phyloP scores from a whole-genome alignment of 1,140 invertebrate species.

The Aphelenchoides avenae region DNA sequence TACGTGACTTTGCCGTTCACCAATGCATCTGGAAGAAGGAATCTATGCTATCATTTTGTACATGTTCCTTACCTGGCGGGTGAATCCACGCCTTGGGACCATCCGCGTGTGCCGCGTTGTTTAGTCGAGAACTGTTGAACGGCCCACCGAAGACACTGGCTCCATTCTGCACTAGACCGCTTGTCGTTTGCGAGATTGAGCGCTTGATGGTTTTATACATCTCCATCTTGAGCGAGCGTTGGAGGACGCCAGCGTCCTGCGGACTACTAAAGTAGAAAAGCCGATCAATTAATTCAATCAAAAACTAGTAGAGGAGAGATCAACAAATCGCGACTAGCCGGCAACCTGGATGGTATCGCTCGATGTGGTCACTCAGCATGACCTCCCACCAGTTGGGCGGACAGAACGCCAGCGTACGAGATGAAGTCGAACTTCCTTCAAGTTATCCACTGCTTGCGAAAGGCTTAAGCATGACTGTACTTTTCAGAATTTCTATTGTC shows the following conservation, averaged over 20 bases:
- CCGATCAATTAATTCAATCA: not conserved
- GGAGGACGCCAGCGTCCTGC: not conserved
- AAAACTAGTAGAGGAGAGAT: not conserved
- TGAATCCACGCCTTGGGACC: slow-evolving; percentile 35
- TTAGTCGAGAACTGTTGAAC: slow-evolving; percentile 9
- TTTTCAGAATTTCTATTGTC: too few relatives aligned
- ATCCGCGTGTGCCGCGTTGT: not conserved
- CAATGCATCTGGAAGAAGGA: slow-evolving; percentile 37
- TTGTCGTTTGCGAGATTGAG: slow-evolving; percentile 41
- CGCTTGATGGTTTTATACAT: slow-evolving; percentile 44
- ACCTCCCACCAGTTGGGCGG: too few relatives aligned
- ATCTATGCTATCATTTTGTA: not conserved
- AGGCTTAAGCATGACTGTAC: too few relatives aligned
- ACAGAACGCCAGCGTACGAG: not conserved
- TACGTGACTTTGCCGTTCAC: slow-evolving; percentile 50
- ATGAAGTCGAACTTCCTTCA: not conserved
- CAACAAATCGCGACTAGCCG: slow-evolving; percentile 1
- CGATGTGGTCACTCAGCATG: too few relatives aligned
- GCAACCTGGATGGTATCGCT: too few relatives aligned
- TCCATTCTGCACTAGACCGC: slow-evolving; percentile 20
- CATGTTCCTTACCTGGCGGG: slow-evolving; percentile 36
- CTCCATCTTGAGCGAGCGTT: slow-evolving; percentile 11
- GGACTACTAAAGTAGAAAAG: not conserved
- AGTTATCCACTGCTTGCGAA: too few relatives aligned
- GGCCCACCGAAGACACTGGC: slow-evolving; percentile 6